Percentiles rank a stretch among this genome's conserved stretches.
Conservation (phyloP, 2,113 vertebrate genomes). For the Rhea pennata region DNA sequence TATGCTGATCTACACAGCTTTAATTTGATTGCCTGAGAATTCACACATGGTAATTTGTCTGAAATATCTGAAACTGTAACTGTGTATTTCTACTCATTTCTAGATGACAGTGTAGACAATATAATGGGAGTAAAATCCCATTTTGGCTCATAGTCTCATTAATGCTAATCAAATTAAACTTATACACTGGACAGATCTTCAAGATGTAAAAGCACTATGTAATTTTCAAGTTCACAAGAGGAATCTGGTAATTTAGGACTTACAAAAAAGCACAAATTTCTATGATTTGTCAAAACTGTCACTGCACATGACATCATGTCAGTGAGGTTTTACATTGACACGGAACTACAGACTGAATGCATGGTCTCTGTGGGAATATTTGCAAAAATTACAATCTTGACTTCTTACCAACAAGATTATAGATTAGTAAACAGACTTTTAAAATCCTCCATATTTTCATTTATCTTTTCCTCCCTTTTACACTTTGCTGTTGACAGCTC, state of each 20-base stretch:
- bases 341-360: neutral
- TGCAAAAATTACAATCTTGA: neutral
- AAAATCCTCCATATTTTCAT: neutral
- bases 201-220: neutral
- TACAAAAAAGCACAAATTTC: neutral
- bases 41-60: neutral
- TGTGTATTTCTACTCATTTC: neutral
- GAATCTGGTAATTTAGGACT: neutral
- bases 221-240: neutral
- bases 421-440: neutral
- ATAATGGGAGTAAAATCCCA: neutral
- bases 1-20: neutral
- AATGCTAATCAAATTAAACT: neutral
- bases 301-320: neutral
- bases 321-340: neutral
- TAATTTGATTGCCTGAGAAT: neutral
- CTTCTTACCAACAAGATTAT: neutral
- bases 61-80: neutral
- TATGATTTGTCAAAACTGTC: neutral
- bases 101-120: neutral
- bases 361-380: neutral
- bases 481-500: neutral
- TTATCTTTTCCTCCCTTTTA: no score
- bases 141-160: neutral
- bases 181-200: neutral